Conservation (phyloP, 1,140 invertebrate genomes). For the Periplaneta americana region DNA sequence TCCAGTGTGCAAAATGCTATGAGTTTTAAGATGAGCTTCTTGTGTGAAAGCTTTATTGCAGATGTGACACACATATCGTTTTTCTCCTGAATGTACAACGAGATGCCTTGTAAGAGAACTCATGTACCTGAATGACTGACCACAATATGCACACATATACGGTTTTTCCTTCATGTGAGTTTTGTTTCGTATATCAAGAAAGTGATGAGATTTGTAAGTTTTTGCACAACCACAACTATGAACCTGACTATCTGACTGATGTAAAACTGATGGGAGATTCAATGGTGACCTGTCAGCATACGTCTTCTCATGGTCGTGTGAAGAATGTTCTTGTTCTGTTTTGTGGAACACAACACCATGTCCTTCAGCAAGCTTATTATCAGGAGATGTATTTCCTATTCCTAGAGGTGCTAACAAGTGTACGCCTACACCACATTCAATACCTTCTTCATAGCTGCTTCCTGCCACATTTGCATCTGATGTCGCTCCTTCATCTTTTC, state of each 20-base stretch:
- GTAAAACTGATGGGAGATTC: too few relatives aligned
- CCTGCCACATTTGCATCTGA: neutral
- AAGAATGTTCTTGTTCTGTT: neutral
- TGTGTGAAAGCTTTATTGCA: neutral
- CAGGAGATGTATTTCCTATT: neutral
- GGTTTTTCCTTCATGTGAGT: neutral
- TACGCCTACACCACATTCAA: neutral
- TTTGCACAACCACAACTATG: neutral
- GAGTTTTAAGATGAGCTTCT: neutral
- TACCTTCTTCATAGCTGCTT: neutral
- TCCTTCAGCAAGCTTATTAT: neutral
- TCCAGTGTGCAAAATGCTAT: neutral
- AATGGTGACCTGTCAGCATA: neutral
- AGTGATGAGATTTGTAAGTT: neutral
- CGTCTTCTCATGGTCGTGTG: neutral
- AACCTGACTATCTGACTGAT: neutral
- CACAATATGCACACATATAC: neutral
- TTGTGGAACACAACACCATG: neutral
- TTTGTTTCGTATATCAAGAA: neutral
- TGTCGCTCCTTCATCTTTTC: neutral
- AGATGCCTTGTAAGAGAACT: neutral
- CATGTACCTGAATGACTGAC: neutral
- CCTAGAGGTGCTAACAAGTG: neutral
- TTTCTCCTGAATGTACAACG: neutral
- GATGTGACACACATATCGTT: neutral